phyloP scores from a whole-genome alignment of 1,140 invertebrate species.

The Drosophila virilis region DNA sequence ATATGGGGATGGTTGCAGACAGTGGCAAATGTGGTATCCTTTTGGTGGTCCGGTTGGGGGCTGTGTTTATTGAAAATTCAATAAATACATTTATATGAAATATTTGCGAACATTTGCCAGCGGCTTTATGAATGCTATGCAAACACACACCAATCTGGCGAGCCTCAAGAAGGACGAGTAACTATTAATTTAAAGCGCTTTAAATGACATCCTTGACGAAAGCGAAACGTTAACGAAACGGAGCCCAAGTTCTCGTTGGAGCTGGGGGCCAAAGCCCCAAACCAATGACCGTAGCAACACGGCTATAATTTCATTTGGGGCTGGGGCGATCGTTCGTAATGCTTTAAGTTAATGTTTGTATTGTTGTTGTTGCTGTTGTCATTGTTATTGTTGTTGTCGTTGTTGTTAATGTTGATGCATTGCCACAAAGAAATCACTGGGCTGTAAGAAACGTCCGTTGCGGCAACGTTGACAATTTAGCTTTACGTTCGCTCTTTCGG shows the following conservation, averaged over 20 bases:
- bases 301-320: conserved; percentile 21
- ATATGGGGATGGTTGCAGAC: neutral
- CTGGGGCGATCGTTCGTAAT: neutral
- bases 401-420: conserved; percentile 55
- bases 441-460: conserved; percentile 53
- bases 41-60: neutral
- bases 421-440: conserved; percentile 60
- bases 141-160: neutral
- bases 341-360: conserved; percentile 8
- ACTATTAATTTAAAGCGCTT: neutral
- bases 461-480: conserved; percentile 53
- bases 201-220: neutral
- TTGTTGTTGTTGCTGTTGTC: conserved; percentile 26
- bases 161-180: neutral
- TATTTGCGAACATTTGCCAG: conserved; percentile 25
- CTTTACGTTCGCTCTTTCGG: conserved; percentile 4
- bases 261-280: neutral
- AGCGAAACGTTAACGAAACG: conserved; percentile 2
- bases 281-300: conserved; percentile 6
- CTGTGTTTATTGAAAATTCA: conserved; percentile 50
- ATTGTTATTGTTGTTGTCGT: conserved; percentile 1
- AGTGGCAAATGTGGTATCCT: neutral
- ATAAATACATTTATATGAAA: conserved; percentile 53
- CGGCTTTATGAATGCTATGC: neutral
- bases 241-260: neutral